Percentiles rank a stretch among this genome's conserved stretches.
Evolutionary conservation across 2,888 invertebrate genomes (phyloP).

Genomic region (Tipula unca): DNA sequence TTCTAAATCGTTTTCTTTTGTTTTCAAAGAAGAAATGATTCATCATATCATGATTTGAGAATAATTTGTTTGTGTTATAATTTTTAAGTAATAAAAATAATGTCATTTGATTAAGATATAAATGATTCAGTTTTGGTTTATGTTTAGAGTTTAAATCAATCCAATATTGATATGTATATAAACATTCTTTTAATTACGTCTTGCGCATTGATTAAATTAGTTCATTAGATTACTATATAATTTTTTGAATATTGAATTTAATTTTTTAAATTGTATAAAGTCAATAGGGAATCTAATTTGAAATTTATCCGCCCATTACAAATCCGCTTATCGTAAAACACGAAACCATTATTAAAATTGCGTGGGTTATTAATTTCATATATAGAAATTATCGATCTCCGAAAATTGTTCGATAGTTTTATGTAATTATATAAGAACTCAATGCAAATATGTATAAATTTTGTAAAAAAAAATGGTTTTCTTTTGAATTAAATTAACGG

Average conservation of each 20-base stretch:
- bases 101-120: neutral
- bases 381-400: neutral
- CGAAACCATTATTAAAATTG: neutral
- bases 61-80: neutral
- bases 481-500: too few relatives aligned
- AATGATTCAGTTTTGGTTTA: neutral
- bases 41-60: neutral
- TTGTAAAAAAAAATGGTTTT: too few relatives aligned
- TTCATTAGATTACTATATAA: neutral
- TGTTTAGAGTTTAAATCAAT: neutral
- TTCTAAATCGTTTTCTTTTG: neutral
- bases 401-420: neutral
- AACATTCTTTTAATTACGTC: neutral
- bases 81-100: neutral
- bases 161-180: neutral
- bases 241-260: neutral
- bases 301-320: neutral
- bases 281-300: neutral
- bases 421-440: neutral
- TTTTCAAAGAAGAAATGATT: neutral
- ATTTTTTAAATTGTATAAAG: neutral
- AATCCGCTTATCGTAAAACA: neutral
- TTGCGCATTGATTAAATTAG: neutral
- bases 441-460: neutral
- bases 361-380: neutral